These are phyloP conservation scores for Hoplias malabaricus DNA, from an alignment of 2,113 vertebrate species.

Conservation along the genomic window DNA sequence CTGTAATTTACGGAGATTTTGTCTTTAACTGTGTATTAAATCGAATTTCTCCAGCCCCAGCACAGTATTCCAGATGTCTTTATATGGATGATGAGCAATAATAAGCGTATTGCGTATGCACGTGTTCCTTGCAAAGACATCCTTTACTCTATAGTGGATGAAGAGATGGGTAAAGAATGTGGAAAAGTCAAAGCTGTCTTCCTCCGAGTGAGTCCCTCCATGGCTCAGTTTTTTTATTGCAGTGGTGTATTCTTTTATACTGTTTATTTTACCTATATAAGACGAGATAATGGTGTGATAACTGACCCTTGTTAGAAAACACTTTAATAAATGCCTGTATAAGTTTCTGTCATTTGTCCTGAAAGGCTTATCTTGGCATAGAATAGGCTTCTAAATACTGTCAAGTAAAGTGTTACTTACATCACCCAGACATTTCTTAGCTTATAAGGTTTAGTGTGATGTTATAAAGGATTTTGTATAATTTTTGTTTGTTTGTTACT, in stretches of 20 bases:
- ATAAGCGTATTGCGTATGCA: conserved; percentile 90
- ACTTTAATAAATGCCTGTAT: no score
- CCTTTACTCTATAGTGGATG: conserved; percentile 86
- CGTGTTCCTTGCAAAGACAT: conserved; percentile 93
- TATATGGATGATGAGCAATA: conserved; percentile 97
- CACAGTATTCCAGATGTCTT: conserved; percentile 94
- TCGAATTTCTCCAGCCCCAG: conserved; percentile 78
- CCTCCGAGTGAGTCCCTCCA: conserved; percentile 76
- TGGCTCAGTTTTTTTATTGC: background rate
- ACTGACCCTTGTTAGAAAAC: no score
- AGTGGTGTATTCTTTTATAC: background rate
- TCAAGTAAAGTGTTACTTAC: no score
- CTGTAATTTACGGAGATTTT: background rate
- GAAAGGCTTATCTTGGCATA: no score
- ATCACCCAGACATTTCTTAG: no score
- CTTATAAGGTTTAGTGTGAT: no score
- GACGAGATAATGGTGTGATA: no score
- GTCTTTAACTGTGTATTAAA: background rate
- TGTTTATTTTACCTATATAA: background rate
- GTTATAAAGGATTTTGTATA: background rate
- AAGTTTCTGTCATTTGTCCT: no score
- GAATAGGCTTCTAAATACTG: no score
- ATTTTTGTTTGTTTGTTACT: background rate
- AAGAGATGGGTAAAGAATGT: conserved; percentile 94
- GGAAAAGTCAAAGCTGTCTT: conserved; percentile 95